Base-by-base conservation (phyloP, 2,888 invertebrate genomes). In the Therioaphis trifolii region DNA sequence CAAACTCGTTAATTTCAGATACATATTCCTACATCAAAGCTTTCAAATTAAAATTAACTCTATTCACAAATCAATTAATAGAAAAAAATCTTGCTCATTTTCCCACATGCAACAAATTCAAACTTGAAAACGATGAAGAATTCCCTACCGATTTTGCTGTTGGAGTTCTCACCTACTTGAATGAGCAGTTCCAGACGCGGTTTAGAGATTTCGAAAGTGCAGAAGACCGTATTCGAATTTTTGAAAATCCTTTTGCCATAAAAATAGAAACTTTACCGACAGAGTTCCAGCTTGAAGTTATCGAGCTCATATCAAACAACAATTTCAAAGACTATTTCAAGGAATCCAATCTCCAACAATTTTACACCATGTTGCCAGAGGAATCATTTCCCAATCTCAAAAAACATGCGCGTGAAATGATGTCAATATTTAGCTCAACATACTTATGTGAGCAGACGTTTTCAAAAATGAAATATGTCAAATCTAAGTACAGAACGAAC, bases 251-350 rank as follows among this genome's bases (percentile, higher is more conserved):
- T 11, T 68, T 68, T 21, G n/a, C 35, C 35, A 35, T 66, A 66
- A 15, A 66, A 66, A 66, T 66, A 66, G 40, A 68, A 68, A 68
- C 35, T 68, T 68, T 35, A 40, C 35, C 35, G n/a, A 68, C 66
- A 11, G 40, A 68, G 66, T 15, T 63, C 4, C 63, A 15, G 63
- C 29, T 63, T 63, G 63, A 63, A 63, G 63, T 63, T 18, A 63
- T 68, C 3, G 35, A 68, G 35, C 21, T 68, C 40, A 68, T 18
- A 68, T 68, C 66, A 68, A 68, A 68, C 11, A 68, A 68, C 40
- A 7, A 68, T 40, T 40, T 18, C 12, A 61, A 61, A 46, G 15
- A 4, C 46, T 46, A 46, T 58, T 58, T 58, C 63, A 35, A 40
- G 3, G 66, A 40, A 40, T n/a, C n/a, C 3, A 68, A 2, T 21